Evolutionary conservation across 1,140 invertebrate species (phyloP), one percentile per base, ranked within the genome.

Genomic region (Sinella curviseta): DNA sequence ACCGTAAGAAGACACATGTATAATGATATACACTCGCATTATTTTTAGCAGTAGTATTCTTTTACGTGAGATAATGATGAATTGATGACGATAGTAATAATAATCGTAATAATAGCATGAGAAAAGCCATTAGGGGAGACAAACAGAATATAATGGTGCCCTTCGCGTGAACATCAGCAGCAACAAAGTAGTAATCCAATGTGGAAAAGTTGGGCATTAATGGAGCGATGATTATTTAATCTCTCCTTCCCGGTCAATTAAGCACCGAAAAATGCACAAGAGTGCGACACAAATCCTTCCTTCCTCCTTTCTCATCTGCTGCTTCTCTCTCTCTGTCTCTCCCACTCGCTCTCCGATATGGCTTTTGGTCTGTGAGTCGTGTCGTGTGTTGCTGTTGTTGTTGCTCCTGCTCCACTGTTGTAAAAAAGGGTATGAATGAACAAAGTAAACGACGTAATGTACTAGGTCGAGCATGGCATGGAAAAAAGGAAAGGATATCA

Each of bases 141-240:
- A 70, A 70, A n/a, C 57, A 60, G 8, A 60, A 60, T 60, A 48
- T 48, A 48, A 48, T 12, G 20, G 39, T 48, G 39, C 8, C 39
- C 39, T 48, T 48, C 20, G 39, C 39, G 20, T 48, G 39, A 48
- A 48, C 39, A 48, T 48, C 39, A 48, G 20, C 39, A 48, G 39
- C 39, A 48, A 48, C 8, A 48, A 48, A 17, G 57, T 60, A 60
- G 4, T 30, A 4, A 30, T 70, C 31, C 26, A 8, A 31, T 14
- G 65, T 30, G 31, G 65, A 4, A 70, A 70, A 70, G 65, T 33
- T 30, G 48, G 57, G 76, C 78, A 83, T 81, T 83, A 83, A 83
- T 83, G 82, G 81, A 78, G 77, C 80, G 82, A 81, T 83, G 78
- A 83, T 81, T 80, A 78, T 79, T 81, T 83, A 83, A 83, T 83